Evolutionary conservation across 1,140 invertebrate genomes (phyloP).

Genomic region (Contarinia nasturtii): DNA sequence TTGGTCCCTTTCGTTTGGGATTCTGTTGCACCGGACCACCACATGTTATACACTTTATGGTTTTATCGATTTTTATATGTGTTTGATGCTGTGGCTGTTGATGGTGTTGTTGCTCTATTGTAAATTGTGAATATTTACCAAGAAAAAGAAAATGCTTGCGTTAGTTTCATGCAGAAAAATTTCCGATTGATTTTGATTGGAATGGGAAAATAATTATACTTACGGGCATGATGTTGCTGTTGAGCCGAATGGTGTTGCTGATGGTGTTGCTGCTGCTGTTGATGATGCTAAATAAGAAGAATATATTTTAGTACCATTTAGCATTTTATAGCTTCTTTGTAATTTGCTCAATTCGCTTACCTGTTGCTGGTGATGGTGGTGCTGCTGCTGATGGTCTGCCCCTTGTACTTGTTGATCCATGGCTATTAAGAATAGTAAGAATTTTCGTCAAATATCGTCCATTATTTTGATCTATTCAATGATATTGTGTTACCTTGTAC

Average conservation of each 20-base stretch:
- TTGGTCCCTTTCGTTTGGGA: slow-evolving; percentile 34
- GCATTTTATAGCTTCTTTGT: no score
- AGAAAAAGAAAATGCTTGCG: not conserved
- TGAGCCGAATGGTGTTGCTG: no score
- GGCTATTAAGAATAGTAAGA: slow-evolving; percentile 33
- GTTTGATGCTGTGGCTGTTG: slow-evolving; percentile 9
- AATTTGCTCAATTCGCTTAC: no score
- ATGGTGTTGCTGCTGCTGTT: no score
- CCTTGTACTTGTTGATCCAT: slow-evolving; percentile 18
- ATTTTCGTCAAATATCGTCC: slow-evolving; percentile 34
- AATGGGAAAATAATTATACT: no score
- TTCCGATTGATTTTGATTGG: not conserved
- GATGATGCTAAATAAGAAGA: no score
- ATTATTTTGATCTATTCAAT: slow-evolving; percentile 20
- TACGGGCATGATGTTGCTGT: no score
- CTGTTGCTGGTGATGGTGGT: slow-evolving; percentile 10
- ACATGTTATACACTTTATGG: slow-evolving; percentile 33
- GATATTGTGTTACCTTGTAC: slow-evolving; percentile 26
- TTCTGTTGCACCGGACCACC: slow-evolving; percentile 28
- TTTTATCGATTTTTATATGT: slow-evolving; percentile 16
- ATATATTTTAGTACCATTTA: no score
- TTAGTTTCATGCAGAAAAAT: not conserved
- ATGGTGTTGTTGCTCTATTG: slow-evolving; percentile 9
- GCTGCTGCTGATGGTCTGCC: slow-evolving; percentile 12
- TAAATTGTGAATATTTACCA: not conserved